Conservation (phyloP, 2,113 vertebrate genomes). For the Promerops cafer region DNA sequence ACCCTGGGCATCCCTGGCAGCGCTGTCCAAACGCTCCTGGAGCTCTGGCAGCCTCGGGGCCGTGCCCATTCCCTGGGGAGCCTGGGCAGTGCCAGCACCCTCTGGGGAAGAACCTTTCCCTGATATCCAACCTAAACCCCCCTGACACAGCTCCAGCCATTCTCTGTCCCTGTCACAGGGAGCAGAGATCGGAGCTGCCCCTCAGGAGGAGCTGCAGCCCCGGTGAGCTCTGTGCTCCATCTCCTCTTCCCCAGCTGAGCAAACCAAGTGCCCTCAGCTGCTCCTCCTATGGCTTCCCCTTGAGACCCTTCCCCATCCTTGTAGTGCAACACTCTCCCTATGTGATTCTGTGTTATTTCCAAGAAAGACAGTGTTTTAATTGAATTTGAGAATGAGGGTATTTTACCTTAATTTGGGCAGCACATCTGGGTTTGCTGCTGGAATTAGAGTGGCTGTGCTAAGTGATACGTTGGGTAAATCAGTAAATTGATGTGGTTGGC, state of each 20-base stretch:
- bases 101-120: not conserved
- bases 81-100: not conserved
- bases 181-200: not conserved
- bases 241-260: not conserved
- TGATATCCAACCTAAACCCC: fast-evolving
- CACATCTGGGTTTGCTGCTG: conserved; percentile 1
- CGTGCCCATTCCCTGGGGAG: not conserved
- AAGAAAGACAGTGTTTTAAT: not conserved
- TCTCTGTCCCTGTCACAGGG: not conserved
- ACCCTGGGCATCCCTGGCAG: fast-evolving
- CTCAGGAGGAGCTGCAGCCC: not conserved
- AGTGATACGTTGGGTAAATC: not conserved
- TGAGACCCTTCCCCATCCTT: not conserved
- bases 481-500: not conserved
- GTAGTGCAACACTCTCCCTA: not conserved
- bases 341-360: not conserved
- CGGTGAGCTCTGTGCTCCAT: not conserved
- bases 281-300: not conserved
- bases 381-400: not conserved
- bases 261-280: not conserved
- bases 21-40: fast-evolving
- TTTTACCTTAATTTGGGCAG: not conserved
- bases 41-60: not conserved
- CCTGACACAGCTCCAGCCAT: fast-evolving
- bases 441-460: not conserved